Conservation (phyloP, 2,797 vertebrate genomes). For the Pagetopsis macropterus region DNA sequence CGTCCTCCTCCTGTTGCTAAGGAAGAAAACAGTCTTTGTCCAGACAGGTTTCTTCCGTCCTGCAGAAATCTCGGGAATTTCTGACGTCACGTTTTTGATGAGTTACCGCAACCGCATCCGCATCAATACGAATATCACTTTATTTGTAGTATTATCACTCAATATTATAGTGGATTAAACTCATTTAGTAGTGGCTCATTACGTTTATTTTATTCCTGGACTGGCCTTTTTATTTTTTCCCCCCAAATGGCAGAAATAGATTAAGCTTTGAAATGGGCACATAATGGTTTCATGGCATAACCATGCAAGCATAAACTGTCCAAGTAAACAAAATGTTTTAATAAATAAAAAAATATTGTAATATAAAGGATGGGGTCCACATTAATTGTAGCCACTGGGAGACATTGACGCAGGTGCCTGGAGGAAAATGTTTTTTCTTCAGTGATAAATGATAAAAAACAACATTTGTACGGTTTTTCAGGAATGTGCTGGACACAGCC, state of each 20-base stretch:
- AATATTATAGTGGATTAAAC: background rate
- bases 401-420: background rate
- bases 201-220: no score
- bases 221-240: no score
- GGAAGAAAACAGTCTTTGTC: constrained; percentile 1
- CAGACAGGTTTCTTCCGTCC: constrained; percentile 51
- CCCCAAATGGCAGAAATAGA: no score
- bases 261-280: no score
- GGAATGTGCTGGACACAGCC: background rate
- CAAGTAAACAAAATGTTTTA: background rate
- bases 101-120: no score
- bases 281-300: background rate
- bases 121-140: background rate
- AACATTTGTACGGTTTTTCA: background rate
- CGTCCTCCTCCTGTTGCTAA: background rate
- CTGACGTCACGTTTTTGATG: constrained; percentile 48
- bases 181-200: background rate
- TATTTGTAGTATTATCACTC: background rate
- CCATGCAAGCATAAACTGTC: background rate
- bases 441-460: background rate
- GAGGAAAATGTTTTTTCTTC: background rate
- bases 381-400: background rate
- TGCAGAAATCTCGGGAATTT: constrained; percentile 63
- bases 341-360: background rate
- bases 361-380: background rate